These are phyloP conservation scores for Acrocephalus kingi DNA, from an alignment of 2,113 vertebrate species.

Conservation along the genomic window DNA sequence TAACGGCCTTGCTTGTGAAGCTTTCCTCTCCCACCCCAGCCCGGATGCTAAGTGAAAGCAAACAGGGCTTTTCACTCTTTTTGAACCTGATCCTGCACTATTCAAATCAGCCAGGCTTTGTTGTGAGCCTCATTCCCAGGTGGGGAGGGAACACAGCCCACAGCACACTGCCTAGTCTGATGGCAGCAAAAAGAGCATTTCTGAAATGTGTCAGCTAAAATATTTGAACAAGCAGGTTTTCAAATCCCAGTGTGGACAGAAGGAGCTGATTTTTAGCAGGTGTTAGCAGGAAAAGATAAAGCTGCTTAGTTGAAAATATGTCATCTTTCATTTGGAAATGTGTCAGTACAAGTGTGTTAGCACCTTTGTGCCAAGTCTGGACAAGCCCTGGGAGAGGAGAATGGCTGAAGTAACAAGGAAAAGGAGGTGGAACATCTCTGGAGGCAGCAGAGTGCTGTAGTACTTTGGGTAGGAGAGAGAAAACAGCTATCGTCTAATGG, in stretches of 20 bases:
- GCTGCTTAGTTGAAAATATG: conserved; percentile 47
- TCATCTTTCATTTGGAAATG: conserved; percentile 55
- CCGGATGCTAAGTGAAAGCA: not conserved
- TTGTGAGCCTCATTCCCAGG: not conserved
- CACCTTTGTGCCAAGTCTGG: conserved; percentile 29
- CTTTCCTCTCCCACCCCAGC: not conserved
- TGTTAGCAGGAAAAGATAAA: conserved; percentile 51
- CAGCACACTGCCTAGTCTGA: not conserved
- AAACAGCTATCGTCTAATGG: not conserved
- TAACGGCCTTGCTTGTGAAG: not conserved
- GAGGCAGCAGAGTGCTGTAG: not conserved
- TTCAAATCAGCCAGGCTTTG: not conserved
- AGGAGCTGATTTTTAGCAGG: conserved; percentile 47
- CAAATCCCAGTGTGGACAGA: conserved; percentile 27
- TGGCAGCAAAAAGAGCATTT: not conserved
- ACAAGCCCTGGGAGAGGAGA: not conserved
- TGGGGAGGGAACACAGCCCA: not conserved
- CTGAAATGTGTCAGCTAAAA: conserved; percentile 33
- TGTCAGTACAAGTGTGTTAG: conserved; percentile 28
- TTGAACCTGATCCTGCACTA: not conserved
- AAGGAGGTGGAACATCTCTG: not conserved
- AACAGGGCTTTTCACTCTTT: not conserved
- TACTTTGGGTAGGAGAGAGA: not conserved
- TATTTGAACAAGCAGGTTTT: conserved; percentile 24
- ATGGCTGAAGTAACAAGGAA: not conserved